Evolutionary conservation across 1,140 invertebrate genomes (phyloP).

Genomic region (Monochamus saltuarius): DNA sequence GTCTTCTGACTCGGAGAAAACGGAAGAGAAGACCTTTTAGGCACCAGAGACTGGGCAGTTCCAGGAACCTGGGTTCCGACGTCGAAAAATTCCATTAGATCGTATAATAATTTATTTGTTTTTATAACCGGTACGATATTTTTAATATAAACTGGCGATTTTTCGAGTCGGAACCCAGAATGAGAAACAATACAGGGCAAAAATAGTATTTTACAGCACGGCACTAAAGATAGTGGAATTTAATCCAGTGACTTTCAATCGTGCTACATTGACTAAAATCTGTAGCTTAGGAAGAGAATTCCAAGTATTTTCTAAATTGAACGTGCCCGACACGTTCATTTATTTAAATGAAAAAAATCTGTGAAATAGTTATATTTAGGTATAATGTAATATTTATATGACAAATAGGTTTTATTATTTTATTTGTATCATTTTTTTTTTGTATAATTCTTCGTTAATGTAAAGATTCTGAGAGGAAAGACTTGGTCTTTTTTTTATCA

Average conservation of each 20-base stretch:
- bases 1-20: conserved; percentile 78
- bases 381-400: conserved; percentile 22
- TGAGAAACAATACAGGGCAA: conserved; percentile 30
- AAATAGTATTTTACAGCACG: conserved; percentile 33
- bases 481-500: conserved; percentile 16
- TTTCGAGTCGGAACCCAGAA: background rate
- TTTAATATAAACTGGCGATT: conserved; percentile 24
- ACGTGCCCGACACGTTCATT: no score
- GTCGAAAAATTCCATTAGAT: background rate
- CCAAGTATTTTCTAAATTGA: conserved; percentile 10
- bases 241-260: conserved; percentile 2
- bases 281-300: conserved; percentile 6
- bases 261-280: background rate
- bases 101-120: background rate
- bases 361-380: conserved; percentile 25
- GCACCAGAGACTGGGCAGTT: conserved; percentile 16
- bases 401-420: conserved; percentile 15
- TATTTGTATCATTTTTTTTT: conserved; percentile 4
- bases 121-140: no score
- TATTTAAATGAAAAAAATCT: conserved; percentile 3
- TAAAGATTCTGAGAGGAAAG: conserved; percentile 14
- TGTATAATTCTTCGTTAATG: conserved; percentile 22
- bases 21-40: conserved; percentile 64
- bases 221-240: conserved; percentile 13
- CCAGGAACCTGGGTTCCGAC: background rate